A percentile compares a stretch with the other conserved stretches of the same genome.
Conservation (phyloP, 2,113 vertebrate genomes). For the Oreochromis aureus region DNA sequence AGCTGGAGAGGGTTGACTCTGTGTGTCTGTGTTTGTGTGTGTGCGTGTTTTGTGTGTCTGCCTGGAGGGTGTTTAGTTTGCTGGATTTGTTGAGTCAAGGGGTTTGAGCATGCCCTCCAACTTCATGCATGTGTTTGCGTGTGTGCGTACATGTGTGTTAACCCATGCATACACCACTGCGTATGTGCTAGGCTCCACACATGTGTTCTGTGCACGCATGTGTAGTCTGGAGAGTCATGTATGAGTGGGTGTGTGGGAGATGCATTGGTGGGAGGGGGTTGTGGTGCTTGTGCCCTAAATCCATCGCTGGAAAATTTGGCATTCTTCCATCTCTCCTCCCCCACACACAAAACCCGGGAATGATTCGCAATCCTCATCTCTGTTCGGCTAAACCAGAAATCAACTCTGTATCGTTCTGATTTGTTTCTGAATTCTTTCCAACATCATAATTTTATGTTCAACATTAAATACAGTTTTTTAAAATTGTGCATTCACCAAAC, state of each 20-base stretch:
- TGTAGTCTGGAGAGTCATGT: conserved; percentile 7
- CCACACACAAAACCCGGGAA: neutral
- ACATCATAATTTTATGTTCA: neutral
- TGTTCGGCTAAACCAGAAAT: neutral
- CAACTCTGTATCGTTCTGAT: neutral
- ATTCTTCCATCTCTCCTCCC: conserved; percentile 21
- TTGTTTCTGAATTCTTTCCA: neutral
- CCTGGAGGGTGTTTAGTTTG: conserved; percentile 38
- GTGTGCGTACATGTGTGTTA: neutral
- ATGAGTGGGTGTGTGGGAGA: neutral
- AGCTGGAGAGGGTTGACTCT: neutral
- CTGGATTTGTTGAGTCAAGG: conserved; percentile 48
- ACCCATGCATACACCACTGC: neutral
- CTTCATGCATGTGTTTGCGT: neutral
- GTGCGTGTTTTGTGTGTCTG: neutral
- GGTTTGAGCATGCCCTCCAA: conserved; percentile 17
- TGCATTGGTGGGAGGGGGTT: neutral
- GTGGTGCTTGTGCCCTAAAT: conserved; percentile 29
- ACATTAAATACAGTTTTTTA: neutral
- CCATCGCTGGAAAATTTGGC: conserved; percentile 28
- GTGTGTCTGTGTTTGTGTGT: neutral
- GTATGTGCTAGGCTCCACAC: neutral
- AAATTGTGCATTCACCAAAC: neutral
- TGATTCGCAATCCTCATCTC: neutral
- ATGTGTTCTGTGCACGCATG: neutral